Evolutionary conservation across 2,113 vertebrate species (phyloP).

Genomic region (Odocoileus virginianus): DNA sequence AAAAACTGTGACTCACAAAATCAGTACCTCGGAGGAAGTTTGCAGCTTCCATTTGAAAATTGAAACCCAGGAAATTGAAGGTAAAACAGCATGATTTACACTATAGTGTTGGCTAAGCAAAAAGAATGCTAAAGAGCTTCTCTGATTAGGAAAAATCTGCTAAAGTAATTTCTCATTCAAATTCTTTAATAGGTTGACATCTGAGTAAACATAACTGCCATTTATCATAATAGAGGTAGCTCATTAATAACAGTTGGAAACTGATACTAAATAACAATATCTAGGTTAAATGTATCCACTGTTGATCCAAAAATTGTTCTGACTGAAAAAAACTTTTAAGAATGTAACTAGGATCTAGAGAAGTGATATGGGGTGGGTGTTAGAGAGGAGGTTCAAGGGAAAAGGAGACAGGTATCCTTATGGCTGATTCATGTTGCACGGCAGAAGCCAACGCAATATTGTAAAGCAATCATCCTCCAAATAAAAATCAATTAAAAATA

Average conservation of each 20-base stretch:
- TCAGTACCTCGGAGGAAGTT: constrained; percentile 71
- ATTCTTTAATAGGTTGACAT: neutral
- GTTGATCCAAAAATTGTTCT: neutral
- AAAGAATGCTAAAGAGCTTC: neutral
- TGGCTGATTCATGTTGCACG: neutral
- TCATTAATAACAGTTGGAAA: neutral
- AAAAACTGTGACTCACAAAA: constrained; percentile 88
- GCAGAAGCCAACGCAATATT: neutral
- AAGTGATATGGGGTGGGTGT: neutral
- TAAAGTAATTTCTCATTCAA: neutral
- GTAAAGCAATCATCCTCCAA: neutral
- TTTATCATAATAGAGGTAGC: neutral
- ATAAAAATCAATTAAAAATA: neutral
- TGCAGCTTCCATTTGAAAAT: constrained; percentile 89
- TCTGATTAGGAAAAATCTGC: neutral
- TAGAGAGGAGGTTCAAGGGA: neutral
- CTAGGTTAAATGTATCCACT: neutral
- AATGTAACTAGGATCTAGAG: neutral
- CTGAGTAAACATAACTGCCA: neutral
- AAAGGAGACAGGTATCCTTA: neutral
- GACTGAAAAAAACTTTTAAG: neutral
- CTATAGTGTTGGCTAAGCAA: neutral
- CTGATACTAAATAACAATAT: neutral
- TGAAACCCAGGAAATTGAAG: constrained; percentile 67
- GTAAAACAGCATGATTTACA: constrained; percentile 67